Percentiles rank a stretch among this genome's conserved stretches.
phyloP scores from a whole-genome alignment of 2,113 vertebrate genomes.

The Galeopterus variegatus region DNA sequence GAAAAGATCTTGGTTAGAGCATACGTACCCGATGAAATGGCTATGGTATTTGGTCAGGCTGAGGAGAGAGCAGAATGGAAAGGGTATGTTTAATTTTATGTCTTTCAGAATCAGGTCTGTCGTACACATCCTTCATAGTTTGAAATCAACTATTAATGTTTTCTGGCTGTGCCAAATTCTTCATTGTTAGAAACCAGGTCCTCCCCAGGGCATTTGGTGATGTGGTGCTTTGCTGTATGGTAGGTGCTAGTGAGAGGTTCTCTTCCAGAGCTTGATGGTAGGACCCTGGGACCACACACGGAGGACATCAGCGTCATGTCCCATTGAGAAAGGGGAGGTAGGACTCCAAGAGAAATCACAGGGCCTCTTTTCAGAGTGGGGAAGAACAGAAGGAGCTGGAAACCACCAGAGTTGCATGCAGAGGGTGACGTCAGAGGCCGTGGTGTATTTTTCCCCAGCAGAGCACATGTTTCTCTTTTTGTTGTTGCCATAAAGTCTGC shows the following conservation, averaged over 20 bases:
- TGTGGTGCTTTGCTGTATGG: background rate
- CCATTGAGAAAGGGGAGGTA: background rate
- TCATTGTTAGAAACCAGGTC: background rate
- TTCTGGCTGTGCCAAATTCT: background rate
- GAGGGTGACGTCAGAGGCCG: constrained; percentile 52
- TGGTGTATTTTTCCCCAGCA: background rate
- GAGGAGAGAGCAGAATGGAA: background rate
- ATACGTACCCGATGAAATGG: background rate
- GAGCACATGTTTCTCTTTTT: constrained; percentile 75
- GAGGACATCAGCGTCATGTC: background rate
- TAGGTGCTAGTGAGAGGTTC: background rate
- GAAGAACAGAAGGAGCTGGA: background rate
- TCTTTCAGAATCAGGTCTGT: background rate
- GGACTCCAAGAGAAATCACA: background rate
- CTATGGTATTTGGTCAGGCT: constrained; percentile 1
- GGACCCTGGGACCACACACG: background rate
- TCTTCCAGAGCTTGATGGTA: background rate
- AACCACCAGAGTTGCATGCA: background rate
- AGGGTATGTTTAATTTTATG: background rate
- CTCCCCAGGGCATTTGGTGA: background rate
- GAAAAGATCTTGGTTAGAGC: constrained; percentile 4
- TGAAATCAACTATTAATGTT: background rate
- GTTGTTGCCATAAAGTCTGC: constrained; percentile 76
- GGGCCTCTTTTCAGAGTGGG: background rate
- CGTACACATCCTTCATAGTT: background rate